Evolutionary conservation across 2,797 vertebrate species (phyloP).

Genomic region (Champsocephalus gunnari): DNA sequence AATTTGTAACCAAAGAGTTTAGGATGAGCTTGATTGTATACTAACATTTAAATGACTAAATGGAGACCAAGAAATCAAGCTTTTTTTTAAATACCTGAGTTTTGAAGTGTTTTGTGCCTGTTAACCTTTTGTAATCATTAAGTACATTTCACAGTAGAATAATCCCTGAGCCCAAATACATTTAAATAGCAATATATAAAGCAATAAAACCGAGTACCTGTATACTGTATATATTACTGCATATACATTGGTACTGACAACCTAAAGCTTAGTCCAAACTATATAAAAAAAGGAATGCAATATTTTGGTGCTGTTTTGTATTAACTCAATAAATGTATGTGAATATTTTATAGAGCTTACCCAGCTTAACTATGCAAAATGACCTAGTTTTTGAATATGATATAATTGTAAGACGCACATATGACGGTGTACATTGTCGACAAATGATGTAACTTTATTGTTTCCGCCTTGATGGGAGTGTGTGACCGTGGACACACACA

Average conservation of each 20-base stretch:
- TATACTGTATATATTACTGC: constrained; percentile 62
- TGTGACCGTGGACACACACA: constrained; percentile 44
- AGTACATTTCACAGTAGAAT: constrained; percentile 34
- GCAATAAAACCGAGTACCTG: constrained; percentile 73
- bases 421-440: constrained; percentile 61
- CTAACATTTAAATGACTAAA: constrained; percentile 15
- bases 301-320: constrained; percentile 77
- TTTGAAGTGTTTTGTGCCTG: constrained; percentile 51
- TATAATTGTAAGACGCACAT: constrained; percentile 67
- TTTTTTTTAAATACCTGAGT: constrained; percentile 30
- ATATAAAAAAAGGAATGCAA: constrained; percentile 65
- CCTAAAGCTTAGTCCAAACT: constrained; percentile 62
- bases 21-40: constrained; percentile 17
- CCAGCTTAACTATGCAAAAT: constrained; percentile 74
- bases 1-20: constrained; percentile 14
- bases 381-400: constrained; percentile 68
- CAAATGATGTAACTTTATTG: constrained; percentile 58
- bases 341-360: constrained; percentile 76
- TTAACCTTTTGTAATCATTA: constrained; percentile 32
- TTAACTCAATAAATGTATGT: constrained; percentile 77
- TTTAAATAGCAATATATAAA: constrained; percentile 51
- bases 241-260: constrained; percentile 71
- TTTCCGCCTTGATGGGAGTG: constrained; percentile 36
- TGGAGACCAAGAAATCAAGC: not conserved
- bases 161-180: constrained; percentile 44